A percentile compares a stretch with the other conserved stretches of the same genome.
These are phyloP conservation scores for Papilio glaucus DNA, from an alignment of 1,140 invertebrate genomes.

Conservation along the genomic window DNA sequence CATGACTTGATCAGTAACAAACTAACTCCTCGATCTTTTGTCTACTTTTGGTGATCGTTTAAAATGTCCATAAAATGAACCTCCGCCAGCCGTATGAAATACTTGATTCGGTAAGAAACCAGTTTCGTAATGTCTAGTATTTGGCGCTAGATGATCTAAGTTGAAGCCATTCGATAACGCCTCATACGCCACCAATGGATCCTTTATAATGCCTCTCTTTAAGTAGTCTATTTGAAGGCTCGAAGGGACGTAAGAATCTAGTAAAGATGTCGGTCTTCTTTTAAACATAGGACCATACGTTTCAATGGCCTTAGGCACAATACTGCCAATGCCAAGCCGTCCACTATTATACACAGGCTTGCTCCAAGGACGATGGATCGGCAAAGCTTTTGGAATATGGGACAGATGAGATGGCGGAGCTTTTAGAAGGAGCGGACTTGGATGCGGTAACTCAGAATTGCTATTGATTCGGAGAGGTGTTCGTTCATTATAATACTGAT, in stretches of 20 bases:
- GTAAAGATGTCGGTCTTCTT: conserved; percentile 70
- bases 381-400: conserved; percentile 70
- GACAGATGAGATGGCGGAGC: conserved; percentile 65
- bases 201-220: conserved; percentile 75
- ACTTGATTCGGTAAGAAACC: conserved; percentile 81
- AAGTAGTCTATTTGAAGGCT: conserved; percentile 78
- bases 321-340: conserved; percentile 48
- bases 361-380: conserved; percentile 62
- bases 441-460: conserved; percentile 63
- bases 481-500: conserved; percentile 66
- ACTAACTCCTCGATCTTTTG: conserved; percentile 40
- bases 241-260: conserved; percentile 81
- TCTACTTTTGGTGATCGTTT: conserved; percentile 71
- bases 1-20: conserved; percentile 1
- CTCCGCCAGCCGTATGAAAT: conserved; percentile 72
- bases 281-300: conserved; percentile 57
- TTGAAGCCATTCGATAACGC: conserved; percentile 65
- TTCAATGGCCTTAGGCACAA: conserved; percentile 56
- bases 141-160: conserved; percentile 50
- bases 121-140: conserved; percentile 71
- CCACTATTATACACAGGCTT: conserved; percentile 60
- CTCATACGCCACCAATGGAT: conserved; percentile 75
- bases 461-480: conserved; percentile 56
- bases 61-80: conserved; percentile 72
- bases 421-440: conserved; percentile 67